Evolutionary conservation across 2,797 vertebrate species (phyloP).

Genomic region (Mormyrops attenuatus): DNA sequence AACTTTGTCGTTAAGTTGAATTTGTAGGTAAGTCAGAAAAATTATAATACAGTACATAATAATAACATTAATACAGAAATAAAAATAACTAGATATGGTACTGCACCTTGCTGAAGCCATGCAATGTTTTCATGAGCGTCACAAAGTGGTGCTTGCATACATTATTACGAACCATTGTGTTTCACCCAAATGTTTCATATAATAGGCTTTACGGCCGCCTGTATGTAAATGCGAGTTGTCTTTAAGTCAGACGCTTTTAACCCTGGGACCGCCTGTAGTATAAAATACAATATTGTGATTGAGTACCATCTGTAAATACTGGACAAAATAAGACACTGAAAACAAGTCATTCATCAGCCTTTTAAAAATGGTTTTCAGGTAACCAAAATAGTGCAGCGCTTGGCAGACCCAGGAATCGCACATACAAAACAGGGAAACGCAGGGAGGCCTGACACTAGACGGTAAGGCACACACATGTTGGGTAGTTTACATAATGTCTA

Average conservation of each 20-base stretch:
- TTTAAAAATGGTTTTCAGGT: background rate
- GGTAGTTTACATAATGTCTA: background rate
- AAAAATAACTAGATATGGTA: background rate
- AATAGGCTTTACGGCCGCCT: background rate
- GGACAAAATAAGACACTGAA: background rate
- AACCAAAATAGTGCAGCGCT: background rate
- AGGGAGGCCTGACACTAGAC: background rate
- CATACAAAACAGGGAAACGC: background rate
- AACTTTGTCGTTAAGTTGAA: background rate
- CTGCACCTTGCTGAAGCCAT: background rate
- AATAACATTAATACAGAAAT: background rate
- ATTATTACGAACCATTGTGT: background rate
- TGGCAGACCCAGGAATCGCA: background rate
- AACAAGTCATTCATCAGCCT: background rate
- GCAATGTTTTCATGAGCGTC: background rate
- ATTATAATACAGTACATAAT: background rate
- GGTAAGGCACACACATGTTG: background rate
- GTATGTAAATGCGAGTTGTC: background rate
- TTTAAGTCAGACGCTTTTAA: background rate
- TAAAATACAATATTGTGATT: background rate
- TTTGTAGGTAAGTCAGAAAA: background rate
- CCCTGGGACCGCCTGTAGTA: background rate
- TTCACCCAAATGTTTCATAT: background rate
- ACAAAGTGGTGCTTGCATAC: background rate
- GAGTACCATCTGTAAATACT: background rate